These are phyloP conservation scores for Tetramorium alpestre DNA, from an alignment of 1,140 invertebrate species.

Conservation along the genomic window DNA sequence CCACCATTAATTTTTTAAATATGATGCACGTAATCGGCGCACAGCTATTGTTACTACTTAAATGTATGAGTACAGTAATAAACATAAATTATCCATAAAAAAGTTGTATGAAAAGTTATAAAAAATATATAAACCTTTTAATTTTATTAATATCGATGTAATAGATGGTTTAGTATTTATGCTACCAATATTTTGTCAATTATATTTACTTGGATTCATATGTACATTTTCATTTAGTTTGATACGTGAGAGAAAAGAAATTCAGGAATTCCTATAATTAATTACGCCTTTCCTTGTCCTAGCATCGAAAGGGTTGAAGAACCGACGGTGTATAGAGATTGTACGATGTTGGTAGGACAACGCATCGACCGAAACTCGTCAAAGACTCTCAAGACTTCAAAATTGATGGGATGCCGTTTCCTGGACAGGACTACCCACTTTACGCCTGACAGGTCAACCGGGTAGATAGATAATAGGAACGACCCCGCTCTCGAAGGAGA, in stretches of 20 bases:
- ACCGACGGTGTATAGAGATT: background rate
- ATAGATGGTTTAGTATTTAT: background rate
- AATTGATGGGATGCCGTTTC: slow-evolving; percentile 76
- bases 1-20: background rate
- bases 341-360: background rate
- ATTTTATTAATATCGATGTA: background rate
- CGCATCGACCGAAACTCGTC: slow-evolving; percentile 3
- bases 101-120: background rate
- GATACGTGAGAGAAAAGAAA: background rate
- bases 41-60: background rate
- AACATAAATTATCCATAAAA: background rate
- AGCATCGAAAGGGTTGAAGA: background rate
- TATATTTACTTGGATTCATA: background rate
- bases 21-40: background rate
- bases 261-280: background rate
- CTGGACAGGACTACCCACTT: slow-evolving; percentile 80
- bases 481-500: slow-evolving; percentile 67
- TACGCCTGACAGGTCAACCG: slow-evolving; percentile 77
- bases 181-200: background rate
- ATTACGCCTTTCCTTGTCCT: background rate
- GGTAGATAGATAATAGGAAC: slow-evolving; percentile 79
- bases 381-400: slow-evolving; percentile 48
- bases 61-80: background rate
- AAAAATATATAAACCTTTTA: background rate
- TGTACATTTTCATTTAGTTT: background rate